Evolutionary conservation across 2,888 invertebrate species (phyloP).

Genomic region (Boloria selene): DNA sequence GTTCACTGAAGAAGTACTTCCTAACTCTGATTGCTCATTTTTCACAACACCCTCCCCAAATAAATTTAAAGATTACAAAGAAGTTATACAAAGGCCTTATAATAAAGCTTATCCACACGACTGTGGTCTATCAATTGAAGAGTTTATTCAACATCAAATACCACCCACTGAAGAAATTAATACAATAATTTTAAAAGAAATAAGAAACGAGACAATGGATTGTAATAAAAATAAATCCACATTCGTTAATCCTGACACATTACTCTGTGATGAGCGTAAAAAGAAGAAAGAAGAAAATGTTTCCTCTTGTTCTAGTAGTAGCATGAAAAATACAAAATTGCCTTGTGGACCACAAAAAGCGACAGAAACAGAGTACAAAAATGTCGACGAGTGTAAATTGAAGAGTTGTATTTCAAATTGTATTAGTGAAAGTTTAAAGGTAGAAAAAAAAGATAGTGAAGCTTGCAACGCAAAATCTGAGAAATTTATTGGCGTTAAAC

Average conservation of each 20-base stretch:
- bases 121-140: constrained; percentile 28
- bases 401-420: constrained; percentile 34
- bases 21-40: constrained; percentile 22
- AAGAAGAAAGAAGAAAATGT: constrained; percentile 17
- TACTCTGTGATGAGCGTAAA: constrained; percentile 5
- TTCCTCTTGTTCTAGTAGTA: constrained; percentile 14
- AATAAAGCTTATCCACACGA: constrained; percentile 45
- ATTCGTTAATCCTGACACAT: constrained; percentile 26
- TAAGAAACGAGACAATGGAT: background rate
- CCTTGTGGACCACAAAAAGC: constrained; percentile 25
- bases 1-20: constrained; percentile 47
- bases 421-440: constrained; percentile 28
- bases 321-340: constrained; percentile 3
- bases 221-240: constrained; percentile 24
- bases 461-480: constrained; percentile 37
- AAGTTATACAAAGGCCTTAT: constrained; percentile 53
- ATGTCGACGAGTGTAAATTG: constrained; percentile 24
- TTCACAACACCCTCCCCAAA: constrained; percentile 29
- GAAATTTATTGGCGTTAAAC: constrained; percentile 38
- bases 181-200: constrained; percentile 1
- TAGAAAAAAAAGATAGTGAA: constrained; percentile 32
- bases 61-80: constrained; percentile 52
- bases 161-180: constrained; percentile 7
- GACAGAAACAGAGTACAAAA: constrained; percentile 12
- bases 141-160: constrained; percentile 1